Percentiles rank a stretch among this genome's conserved stretches.
These are phyloP conservation scores for Hydrotaea cyrtoneurina DNA, from an alignment of 2,888 invertebrate species.

Conservation along the genomic window DNA sequence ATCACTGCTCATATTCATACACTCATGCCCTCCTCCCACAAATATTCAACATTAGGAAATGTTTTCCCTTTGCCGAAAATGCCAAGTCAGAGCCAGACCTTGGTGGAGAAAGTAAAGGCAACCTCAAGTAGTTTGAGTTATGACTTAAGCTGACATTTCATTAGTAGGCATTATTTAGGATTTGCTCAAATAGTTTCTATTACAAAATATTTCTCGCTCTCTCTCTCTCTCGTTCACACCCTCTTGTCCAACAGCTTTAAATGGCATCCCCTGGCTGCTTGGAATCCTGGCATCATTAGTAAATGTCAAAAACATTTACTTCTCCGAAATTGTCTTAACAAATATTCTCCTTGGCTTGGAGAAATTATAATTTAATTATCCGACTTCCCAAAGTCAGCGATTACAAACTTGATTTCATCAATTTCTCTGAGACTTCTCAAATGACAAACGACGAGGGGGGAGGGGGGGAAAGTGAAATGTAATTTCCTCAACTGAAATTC, in stretches of 20 bases:
- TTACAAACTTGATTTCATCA: conserved; percentile 11
- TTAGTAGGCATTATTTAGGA: conserved; percentile 72
- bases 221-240: background rate
- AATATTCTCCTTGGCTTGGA: conserved; percentile 22
- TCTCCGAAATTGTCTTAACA: background rate
- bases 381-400: conserved; percentile 39
- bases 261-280: background rate
- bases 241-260: background rate
- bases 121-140: conserved; percentile 73
- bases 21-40: background rate
- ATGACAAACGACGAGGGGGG: background rate
- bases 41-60: background rate
- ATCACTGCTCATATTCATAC: background rate
- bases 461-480: background rate
- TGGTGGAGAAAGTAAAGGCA: background rate
- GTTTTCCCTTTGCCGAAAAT: background rate
- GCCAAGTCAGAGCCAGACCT: background rate
- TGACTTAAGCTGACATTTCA: conserved; percentile 80
- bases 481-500: background rate
- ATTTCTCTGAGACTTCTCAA: conserved; percentile 4
- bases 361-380: conserved; percentile 48
- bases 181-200: conserved; percentile 57
- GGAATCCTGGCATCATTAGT: conserved; percentile 57
- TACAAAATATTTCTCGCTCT: conserved; percentile 47
- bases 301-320: conserved; percentile 65